Percentiles rank a stretch among this genome's conserved stretches.
These are phyloP conservation scores for Cybosia mesomella DNA, from an alignment of 2,888 invertebrate genomes.

Conservation along the genomic window DNA sequence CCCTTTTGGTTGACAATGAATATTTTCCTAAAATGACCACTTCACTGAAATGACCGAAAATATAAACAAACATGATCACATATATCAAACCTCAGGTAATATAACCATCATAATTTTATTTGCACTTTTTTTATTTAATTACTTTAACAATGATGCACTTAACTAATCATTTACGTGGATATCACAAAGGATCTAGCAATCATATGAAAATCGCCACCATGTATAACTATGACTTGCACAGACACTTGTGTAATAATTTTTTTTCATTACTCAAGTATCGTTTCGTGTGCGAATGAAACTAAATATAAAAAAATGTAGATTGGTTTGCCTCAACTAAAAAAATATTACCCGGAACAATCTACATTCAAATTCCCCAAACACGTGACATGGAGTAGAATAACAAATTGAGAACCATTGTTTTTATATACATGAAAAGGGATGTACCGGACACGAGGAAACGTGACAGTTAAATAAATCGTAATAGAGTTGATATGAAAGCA, in stretches of 20 bases:
- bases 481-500: slow-evolving; percentile 9
- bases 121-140: too few relatives aligned
- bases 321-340: slow-evolving; percentile 1
- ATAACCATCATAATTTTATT: too few relatives aligned
- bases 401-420: slow-evolving; percentile 15
- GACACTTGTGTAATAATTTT: not conserved
- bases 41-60: too few relatives aligned
- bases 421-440: slow-evolving; percentile 42
- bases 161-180: too few relatives aligned
- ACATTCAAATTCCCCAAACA: slow-evolving; percentile 8
- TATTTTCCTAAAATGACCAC: too few relatives aligned
- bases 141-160: too few relatives aligned
- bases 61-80: too few relatives aligned
- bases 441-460: slow-evolving; percentile 19
- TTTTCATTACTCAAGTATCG: not conserved
- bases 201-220: not conserved
- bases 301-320: not conserved
- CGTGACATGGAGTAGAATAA: slow-evolving; percentile 12
- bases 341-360: slow-evolving; percentile 9
- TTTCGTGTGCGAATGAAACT: not conserved
- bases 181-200: not conserved
- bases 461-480: slow-evolving; percentile 31
- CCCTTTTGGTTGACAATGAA: too few relatives aligned
- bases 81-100: too few relatives aligned
- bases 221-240: too few relatives aligned